phyloP scores from a whole-genome alignment of 2,113 vertebrate species.

The Penelope pileata region DNA sequence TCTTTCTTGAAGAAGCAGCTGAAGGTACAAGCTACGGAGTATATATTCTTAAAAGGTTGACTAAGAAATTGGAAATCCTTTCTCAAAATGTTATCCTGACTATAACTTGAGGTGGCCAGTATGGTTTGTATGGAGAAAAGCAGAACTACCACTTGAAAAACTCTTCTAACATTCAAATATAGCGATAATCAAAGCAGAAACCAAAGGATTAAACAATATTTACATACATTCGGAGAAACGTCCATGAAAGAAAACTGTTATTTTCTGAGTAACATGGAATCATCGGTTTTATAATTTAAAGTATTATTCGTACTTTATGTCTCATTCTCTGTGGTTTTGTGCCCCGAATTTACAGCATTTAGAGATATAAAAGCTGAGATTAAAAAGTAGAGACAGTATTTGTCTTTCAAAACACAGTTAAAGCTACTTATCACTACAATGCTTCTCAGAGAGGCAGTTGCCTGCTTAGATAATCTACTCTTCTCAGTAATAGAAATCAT shows the following conservation, averaged over 20 bases:
- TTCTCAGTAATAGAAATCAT: neutral
- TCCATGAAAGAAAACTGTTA: neutral
- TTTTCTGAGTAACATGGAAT: neutral
- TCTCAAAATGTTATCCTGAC: neutral
- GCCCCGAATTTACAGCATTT: neutral
- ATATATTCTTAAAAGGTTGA: neutral
- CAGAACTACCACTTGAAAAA: neutral
- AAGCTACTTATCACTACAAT: neutral
- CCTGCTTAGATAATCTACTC: neutral
- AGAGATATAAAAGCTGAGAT: neutral
- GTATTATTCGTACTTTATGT: neutral
- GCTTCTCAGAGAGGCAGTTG: neutral
- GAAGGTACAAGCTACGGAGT: neutral
- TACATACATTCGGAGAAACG: neutral
- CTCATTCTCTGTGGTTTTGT: neutral
- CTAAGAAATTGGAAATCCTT: neutral
- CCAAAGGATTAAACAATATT: neutral
- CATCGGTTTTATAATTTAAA: neutral
- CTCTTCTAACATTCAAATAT: neutral
- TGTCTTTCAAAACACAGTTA: neutral
- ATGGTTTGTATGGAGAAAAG: neutral
- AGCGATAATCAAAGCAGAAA: neutral
- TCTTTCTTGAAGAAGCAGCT: neutral
- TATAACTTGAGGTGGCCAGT: neutral
- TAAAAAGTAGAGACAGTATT: neutral